Base-by-base conservation (phyloP, 1,140 invertebrate species). In the Plectus sambesii region DNA sequence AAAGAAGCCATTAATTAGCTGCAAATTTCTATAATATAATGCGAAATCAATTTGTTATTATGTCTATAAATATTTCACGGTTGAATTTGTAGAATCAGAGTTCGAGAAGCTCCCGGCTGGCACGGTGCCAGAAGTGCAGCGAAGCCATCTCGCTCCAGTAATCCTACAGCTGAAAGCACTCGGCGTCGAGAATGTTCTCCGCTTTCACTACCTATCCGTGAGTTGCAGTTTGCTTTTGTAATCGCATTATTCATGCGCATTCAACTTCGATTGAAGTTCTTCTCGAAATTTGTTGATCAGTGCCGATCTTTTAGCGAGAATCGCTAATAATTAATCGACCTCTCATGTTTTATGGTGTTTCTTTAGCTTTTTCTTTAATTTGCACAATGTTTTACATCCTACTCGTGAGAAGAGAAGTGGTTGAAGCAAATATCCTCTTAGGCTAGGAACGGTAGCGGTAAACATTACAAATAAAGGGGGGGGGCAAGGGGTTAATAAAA, bases 141-240 rank as follows among this genome's bases (percentile, higher is more conserved):
- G 94, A 22, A 82, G 80, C 39, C 86, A 92, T 65, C 72, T 98
- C 39, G 81, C 85, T 5, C 77, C 79, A 1, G 81, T 84, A 2
- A 77, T 98, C 36, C 69, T 99, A 2, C 87, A 92, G 68, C 67
- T 99, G 5, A 96, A 97, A 75, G 87, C 90, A 2, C 70, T 99
- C 0, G 92, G 92, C 0, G 88, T 99, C 42, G 79, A 84, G 48
- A 97, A 97, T 68, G 76, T 80, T 8, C 56, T 78, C 5, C 66
- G 71, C 42, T 79, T 79, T 61, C 55, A 73, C 52, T 78, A 77
- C 59, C 57, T 75, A 3, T 73, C 76, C 5, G 72, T 74, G 47
- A 46, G 53, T 60, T n/a, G n/a, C n/a, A n/a, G n/a, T n/a, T n/a
- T n/a, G n/a, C 41, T 8, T 2, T 26, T 41, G 2, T 30, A 22